Conservation (phyloP, 2,888 invertebrate species). For the Calephelis perditalis region DNA sequence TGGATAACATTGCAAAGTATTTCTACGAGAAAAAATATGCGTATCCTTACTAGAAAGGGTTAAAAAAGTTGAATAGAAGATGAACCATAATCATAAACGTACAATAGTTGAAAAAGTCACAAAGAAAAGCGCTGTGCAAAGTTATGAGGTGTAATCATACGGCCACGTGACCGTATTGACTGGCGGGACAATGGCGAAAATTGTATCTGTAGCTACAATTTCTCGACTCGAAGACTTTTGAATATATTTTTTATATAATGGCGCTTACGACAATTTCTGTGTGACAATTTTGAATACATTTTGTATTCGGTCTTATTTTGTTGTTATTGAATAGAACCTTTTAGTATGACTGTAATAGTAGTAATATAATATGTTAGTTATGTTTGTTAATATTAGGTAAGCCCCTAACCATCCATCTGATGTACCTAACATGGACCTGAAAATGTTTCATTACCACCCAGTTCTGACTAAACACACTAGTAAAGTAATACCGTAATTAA, state of each 20-base stretch:
- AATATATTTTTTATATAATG: conserved; percentile 8
- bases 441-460: no score
- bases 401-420: no score
- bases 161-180: conserved; percentile 30
- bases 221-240: conserved; percentile 8
- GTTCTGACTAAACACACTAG: no score
- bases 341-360: not conserved
- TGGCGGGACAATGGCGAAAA: conserved; percentile 25
- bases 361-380: no score
- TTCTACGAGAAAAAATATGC: not conserved
- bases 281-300: conserved; percentile 5
- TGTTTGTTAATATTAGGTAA: no score
- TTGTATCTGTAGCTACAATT: conserved; percentile 18
- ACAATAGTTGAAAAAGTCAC: not conserved
- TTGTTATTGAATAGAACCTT: not conserved
- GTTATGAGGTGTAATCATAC: conserved; percentile 23
- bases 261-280: not conserved
- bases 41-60: not conserved
- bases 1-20: no score
- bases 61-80: not conserved
- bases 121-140: not conserved
- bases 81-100: not conserved
- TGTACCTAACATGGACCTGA: no score
- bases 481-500: no score
- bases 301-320: conserved; percentile 2